These are phyloP conservation scores for Spondyliosoma cantharus DNA, from an alignment of 2,797 vertebrate species.

Conservation along the genomic window DNA sequence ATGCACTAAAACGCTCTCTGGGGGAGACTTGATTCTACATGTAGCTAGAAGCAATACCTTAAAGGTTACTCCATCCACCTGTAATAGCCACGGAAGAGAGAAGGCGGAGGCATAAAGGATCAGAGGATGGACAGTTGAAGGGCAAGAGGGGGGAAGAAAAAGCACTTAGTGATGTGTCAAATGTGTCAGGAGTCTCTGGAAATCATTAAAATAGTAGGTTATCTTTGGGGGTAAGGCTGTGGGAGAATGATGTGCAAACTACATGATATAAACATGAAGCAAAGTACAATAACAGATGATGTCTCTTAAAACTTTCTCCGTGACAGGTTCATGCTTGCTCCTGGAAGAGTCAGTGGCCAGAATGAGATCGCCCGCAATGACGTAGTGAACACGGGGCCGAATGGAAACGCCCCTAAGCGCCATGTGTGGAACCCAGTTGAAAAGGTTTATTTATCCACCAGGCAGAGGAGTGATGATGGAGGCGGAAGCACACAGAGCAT, in stretches of 20 bases:
- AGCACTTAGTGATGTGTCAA: constrained; percentile 65
- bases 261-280: not conserved
- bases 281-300: not conserved
- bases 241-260: not conserved
- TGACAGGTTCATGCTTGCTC: too few relatives aligned
- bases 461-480: too few relatives aligned
- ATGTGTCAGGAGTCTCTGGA: constrained; percentile 45
- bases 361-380: too few relatives aligned
- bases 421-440: too few relatives aligned
- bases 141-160: constrained; percentile 48
- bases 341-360: too few relatives aligned
- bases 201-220: constrained; percentile 25
- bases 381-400: too few relatives aligned
- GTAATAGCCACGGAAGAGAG: constrained; percentile 74
- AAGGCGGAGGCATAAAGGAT: constrained; percentile 63
- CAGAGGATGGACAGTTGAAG: constrained; percentile 68
- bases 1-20: constrained; percentile 69
- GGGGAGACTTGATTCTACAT: constrained; percentile 56
- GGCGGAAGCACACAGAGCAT: too few relatives aligned
- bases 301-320: too few relatives aligned
- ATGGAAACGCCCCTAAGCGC: too few relatives aligned
- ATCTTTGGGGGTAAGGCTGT: constrained; percentile 33
- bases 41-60: constrained; percentile 82
- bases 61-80: constrained; percentile 80
- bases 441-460: too few relatives aligned